Evolutionary conservation across 1,140 invertebrate genomes (phyloP).

Genomic region (Pachyrhynchus sulphureomaculatus): DNA sequence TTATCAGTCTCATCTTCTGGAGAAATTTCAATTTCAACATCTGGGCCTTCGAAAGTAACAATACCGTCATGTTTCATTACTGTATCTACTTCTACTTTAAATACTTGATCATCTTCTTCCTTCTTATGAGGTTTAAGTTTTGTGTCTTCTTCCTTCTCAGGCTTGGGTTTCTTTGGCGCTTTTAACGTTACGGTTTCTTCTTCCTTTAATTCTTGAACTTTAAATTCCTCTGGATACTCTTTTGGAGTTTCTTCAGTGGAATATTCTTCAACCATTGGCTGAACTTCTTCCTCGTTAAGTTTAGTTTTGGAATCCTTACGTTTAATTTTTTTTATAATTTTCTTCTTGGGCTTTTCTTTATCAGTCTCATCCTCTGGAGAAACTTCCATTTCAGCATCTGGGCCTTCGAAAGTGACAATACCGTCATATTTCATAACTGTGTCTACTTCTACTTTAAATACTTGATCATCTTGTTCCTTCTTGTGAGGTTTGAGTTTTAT

Average conservation of each 20-base stretch:
- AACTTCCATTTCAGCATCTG: constrained; percentile 24
- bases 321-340: constrained; percentile 28
- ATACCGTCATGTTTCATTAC: constrained; percentile 24
- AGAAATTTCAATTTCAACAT: constrained; percentile 31
- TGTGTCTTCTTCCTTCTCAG: constrained; percentile 55
- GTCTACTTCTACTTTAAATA: constrained; percentile 19
- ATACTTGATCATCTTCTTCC: constrained; percentile 44
- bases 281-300: neutral
- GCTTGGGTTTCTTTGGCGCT: constrained; percentile 56
- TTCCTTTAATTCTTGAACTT: constrained; percentile 46
- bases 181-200: constrained; percentile 59
- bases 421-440: constrained; percentile 27
- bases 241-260: neutral
- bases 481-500: constrained; percentile 58
- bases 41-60: constrained; percentile 26
- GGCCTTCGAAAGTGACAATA: constrained; percentile 25
- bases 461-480: constrained; percentile 47
- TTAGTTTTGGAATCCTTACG: constrained; percentile 19
- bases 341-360: constrained; percentile 6
- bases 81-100: constrained; percentile 27
- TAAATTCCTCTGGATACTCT: constrained; percentile 7
- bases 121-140: constrained; percentile 57
- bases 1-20: constrained; percentile 23
- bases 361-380: constrained; percentile 22
- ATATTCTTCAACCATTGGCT: neutral